Percentiles rank a stretch among this genome's conserved stretches.
Evolutionary conservation across 2,113 vertebrate species (phyloP).

Genomic region (Australoheros scitulus): DNA sequence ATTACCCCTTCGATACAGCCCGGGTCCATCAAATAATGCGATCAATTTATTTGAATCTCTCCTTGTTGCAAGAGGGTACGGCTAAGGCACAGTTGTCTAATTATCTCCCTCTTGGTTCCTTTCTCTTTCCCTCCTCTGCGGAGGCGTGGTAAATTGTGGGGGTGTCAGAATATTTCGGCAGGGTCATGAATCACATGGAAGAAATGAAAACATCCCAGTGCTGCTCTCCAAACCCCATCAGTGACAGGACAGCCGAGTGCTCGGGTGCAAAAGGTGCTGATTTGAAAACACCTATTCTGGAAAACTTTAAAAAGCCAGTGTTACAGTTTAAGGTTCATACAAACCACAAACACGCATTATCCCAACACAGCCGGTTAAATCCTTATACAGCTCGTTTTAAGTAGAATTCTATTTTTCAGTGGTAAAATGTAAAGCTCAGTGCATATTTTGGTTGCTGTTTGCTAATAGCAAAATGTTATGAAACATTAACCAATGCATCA

Average conservation of each 20-base stretch:
- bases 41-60: slow-evolving; percentile 60
- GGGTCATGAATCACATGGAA: slow-evolving; percentile 38
- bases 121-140: slow-evolving; percentile 9
- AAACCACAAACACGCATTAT: not conserved
- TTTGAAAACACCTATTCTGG: not conserved
- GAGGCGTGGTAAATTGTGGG: slow-evolving; percentile 9
- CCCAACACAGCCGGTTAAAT: not conserved
- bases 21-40: slow-evolving; percentile 59
- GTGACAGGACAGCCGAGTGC: not conserved
- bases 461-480: not conserved
- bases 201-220: slow-evolving; percentile 14
- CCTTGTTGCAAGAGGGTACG: slow-evolving; percentile 10
- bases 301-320: not conserved
- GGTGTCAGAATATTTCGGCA: slow-evolving; percentile 18
- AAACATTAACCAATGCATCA: not conserved
- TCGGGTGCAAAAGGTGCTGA: not conserved
- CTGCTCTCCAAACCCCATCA: not conserved
- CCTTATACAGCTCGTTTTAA: not conserved
- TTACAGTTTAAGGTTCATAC: not conserved
- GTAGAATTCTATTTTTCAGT: not conserved
- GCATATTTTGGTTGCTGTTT: not conserved
- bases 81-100: slow-evolving; percentile 35
- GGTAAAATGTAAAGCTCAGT: not conserved
- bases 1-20: slow-evolving; percentile 54
- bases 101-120: slow-evolving; percentile 42